Evolutionary conservation across 2,888 invertebrate species (phyloP).

Genomic region (Tholera decimalis): DNA sequence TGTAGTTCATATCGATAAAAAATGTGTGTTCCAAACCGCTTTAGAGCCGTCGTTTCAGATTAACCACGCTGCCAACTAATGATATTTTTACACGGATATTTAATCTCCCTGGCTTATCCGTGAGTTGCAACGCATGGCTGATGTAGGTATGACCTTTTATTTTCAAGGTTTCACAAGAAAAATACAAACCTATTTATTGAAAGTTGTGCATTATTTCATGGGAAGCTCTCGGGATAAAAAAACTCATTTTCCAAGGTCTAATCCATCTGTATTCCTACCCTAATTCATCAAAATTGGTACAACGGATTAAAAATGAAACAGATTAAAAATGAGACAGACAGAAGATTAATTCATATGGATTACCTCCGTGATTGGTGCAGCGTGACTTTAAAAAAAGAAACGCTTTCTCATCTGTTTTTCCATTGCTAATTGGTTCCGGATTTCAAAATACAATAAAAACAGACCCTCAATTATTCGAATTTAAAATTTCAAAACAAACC

Average conservation of each 20-base stretch:
- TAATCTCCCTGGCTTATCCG: slow-evolving; percentile 5
- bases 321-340: too few relatives aligned
- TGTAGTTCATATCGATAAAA: neutral
- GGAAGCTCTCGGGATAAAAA: too few relatives aligned
- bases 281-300: too few relatives aligned
- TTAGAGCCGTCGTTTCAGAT: slow-evolving; percentile 3
- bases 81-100: slow-evolving; percentile 21
- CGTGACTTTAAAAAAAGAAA: neutral
- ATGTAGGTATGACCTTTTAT: neutral
- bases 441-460: neutral
- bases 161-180: neutral
- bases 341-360: too few relatives aligned
- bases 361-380: too few relatives aligned
- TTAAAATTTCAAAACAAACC: slow-evolving; percentile 7
- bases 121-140: neutral
- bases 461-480: slow-evolving; percentile 1
- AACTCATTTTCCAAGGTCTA: too few relatives aligned
- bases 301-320: too few relatives aligned
- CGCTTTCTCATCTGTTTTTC: neutral
- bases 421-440: slow-evolving; percentile 4
- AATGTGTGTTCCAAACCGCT: slow-evolving; percentile 5
- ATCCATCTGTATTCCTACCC: too few relatives aligned
- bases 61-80: slow-evolving; percentile 17
- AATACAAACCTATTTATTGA: neutral
- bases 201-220: too few relatives aligned